Evolutionary conservation across 2,113 vertebrate species (phyloP).

Genomic region (Leucoraja erinaceus): DNA sequence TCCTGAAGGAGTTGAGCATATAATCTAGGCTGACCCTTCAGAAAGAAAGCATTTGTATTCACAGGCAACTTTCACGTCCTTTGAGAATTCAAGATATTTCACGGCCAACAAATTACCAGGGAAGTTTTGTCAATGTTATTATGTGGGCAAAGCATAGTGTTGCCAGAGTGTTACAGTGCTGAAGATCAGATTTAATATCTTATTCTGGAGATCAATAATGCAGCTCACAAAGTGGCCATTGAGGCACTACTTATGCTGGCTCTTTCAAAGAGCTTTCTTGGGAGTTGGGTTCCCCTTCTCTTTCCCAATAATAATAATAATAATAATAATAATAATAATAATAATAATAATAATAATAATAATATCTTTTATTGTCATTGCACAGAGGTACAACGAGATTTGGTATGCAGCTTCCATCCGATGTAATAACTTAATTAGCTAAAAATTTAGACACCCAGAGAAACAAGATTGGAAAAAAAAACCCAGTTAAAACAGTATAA

Average conservation of each 20-base stretch:
- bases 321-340: too few relatives aligned
- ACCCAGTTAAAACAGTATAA: too few relatives aligned
- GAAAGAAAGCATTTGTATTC: constrained; percentile 12
- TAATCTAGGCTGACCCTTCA: neutral
- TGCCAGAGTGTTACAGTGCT: neutral
- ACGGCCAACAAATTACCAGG: neutral
- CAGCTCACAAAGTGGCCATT: neutral
- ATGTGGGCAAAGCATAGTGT: neutral
- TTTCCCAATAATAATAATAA: too few relatives aligned
- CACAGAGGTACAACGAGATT: too few relatives aligned
- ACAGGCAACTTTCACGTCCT: neutral
- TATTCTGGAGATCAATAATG: neutral
- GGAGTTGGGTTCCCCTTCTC: neutral
- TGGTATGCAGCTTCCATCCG: too few relatives aligned
- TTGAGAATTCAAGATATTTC: neutral
- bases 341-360: too few relatives aligned
- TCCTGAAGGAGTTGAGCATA: neutral
- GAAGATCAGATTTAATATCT: neutral
- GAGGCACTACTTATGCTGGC: neutral
- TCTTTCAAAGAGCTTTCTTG: neutral
- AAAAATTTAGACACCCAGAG: too few relatives aligned
- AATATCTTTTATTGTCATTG: too few relatives aligned
- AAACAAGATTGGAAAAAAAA: too few relatives aligned
- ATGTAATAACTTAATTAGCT: too few relatives aligned
- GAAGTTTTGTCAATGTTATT: neutral